Evolutionary conservation across 1,140 invertebrate species (phyloP).

Genomic region (Zaprionus inermis): DNA sequence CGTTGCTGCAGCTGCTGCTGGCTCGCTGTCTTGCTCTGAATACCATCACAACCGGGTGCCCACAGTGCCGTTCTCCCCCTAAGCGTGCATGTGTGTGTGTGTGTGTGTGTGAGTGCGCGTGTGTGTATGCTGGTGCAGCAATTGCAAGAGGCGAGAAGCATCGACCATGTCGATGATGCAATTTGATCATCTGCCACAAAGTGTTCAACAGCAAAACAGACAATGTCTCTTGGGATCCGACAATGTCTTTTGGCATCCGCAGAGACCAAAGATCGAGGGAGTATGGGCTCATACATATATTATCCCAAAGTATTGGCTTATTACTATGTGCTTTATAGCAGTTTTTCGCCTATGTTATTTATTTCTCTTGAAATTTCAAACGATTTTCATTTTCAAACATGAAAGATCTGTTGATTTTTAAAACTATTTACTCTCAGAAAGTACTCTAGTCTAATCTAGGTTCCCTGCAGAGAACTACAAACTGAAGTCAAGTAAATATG

Average conservation of each 20-base stretch:
- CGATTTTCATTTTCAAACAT: no score
- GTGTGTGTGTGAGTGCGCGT: not conserved
- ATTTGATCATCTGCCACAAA: slow-evolving; percentile 38
- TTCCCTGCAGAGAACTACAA: no score
- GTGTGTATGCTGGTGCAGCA: slow-evolving; percentile 17
- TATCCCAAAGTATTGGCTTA: not conserved
- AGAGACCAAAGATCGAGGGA: slow-evolving; percentile 3
- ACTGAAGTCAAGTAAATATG: no score
- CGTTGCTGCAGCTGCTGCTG: slow-evolving; percentile 5
- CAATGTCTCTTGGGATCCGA: no score
- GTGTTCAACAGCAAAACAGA: not conserved
- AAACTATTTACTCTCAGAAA: no score
- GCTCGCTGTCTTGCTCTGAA: slow-evolving; percentile 74
- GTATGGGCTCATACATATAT: not conserved
- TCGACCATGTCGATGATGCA: slow-evolving; percentile 57
- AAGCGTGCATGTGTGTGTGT: not conserved
- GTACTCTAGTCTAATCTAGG: no score
- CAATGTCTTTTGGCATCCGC: not conserved
- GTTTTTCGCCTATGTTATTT: no score
- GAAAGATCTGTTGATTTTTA: no score
- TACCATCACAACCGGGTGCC: slow-evolving; percentile 40
- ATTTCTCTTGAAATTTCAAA: no score
- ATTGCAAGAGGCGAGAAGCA: slow-evolving; percentile 34
- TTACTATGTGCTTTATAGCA: no score
- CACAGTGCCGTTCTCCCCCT: slow-evolving; percentile 7